phyloP scores from a whole-genome alignment of 1,140 invertebrate species.

The Euwallacea similis region DNA sequence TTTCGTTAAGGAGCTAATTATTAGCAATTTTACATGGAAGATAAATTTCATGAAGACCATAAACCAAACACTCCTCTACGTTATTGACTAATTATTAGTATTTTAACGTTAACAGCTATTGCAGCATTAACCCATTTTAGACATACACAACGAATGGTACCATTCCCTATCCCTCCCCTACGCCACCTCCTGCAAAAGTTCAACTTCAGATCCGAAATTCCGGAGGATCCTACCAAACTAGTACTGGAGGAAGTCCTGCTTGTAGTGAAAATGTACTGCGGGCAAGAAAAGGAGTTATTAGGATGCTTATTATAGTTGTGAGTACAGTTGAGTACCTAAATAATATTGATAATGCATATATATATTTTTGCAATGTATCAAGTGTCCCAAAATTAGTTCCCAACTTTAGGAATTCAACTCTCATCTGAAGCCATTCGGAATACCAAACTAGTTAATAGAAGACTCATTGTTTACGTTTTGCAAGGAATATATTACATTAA shows the following conservation, averaged over 20 bases:
- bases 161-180: background rate
- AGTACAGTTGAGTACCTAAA: conserved; percentile 52
- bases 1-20: too few species aligned
- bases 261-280: conserved; percentile 69
- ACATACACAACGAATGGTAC: conserved; percentile 20
- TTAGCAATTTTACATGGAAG: too few species aligned
- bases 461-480: background rate
- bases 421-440: background rate
- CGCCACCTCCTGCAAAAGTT: conserved; percentile 12
- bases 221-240: conserved; percentile 19
- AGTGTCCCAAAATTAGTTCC: too few species aligned
- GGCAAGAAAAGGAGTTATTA: conserved; percentile 70
- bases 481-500: too few species aligned
- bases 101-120: too few species aligned
- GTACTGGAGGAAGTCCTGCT: conserved; percentile 51
- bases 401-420: too few species aligned
- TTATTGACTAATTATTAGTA: too few species aligned
- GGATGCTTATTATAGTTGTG: conserved; percentile 77
- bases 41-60: background rate
- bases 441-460: background rate
- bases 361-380: too few species aligned
- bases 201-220: conserved; percentile 23
- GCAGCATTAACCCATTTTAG: conserved; percentile 7
- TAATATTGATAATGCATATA: too few species aligned
- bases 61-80: too few species aligned